Conservation (phyloP, 2,797 vertebrate species). For the Microctenopoma steveboyesi region DNA sequence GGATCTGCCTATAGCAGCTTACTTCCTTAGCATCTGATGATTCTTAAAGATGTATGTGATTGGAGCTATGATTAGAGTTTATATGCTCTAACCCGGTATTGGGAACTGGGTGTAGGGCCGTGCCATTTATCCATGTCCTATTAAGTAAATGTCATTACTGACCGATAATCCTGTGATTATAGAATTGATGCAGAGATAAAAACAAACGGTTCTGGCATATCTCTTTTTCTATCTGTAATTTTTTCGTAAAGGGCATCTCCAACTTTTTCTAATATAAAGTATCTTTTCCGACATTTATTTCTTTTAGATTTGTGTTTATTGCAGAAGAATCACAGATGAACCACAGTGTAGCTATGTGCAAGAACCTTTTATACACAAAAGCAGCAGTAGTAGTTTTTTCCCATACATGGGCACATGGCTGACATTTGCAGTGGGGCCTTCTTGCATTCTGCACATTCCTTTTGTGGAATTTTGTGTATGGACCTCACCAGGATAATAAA, state of each 20-base stretch:
- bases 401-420: slow-evolving; percentile 56
- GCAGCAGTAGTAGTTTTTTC: slow-evolving; percentile 11
- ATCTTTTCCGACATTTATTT: background rate
- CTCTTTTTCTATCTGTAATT: background rate
- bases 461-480: background rate
- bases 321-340: background rate
- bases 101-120: no score
- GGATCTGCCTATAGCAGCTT: no score
- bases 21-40: no score
- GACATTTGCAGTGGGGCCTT: slow-evolving; percentile 13
- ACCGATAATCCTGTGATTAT: no score
- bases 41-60: no score
- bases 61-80: no score
- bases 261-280: no score
- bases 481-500: background rate
- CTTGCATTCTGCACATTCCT: slow-evolving; percentile 3
- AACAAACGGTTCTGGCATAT: no score
- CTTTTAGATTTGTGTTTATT: background rate
- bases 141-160: no score
- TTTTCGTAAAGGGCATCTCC: background rate
- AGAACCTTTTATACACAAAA: background rate
- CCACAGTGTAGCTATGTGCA: background rate
- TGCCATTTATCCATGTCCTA: no score
- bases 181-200: no score
- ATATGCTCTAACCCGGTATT: no score